phyloP scores from a whole-genome alignment of 2,113 vertebrate species.

The Melanotaenia duboulayi region DNA sequence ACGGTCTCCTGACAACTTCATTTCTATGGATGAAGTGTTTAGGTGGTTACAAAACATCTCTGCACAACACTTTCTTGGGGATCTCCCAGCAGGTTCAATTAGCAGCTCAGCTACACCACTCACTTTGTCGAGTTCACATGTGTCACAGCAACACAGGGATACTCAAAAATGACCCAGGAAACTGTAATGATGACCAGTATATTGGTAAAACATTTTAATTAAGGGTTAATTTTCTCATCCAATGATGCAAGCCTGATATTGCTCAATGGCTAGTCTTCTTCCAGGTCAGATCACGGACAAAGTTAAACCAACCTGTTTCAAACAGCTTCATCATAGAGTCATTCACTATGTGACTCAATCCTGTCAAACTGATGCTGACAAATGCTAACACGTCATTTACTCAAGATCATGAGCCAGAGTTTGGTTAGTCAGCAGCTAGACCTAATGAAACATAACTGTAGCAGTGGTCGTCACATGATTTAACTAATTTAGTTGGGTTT shows the following conservation, averaged over 20 bases:
- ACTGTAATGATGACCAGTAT: background rate
- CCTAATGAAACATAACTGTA: background rate
- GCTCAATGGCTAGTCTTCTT: no score
- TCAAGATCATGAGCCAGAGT: background rate
- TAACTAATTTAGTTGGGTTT: background rate
- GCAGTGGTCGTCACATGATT: background rate
- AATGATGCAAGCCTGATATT: no score
- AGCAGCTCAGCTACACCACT: background rate
- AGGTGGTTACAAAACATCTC: background rate
- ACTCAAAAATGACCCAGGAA: background rate
- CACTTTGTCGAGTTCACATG: background rate
- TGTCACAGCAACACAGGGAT: background rate
- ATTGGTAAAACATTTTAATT: no score
- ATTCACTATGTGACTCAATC: background rate
- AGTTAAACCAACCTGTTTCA: background rate
- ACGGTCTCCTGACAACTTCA: background rate
- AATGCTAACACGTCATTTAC: background rate
- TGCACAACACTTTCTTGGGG: background rate
- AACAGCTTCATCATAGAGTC: background rate
- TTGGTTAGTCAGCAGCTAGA: no score
- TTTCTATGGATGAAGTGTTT: background rate
- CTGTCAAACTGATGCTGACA: background rate
- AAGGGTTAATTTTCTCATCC: no score
- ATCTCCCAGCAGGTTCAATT: slow-evolving; percentile 21
- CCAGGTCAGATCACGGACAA: no score